phyloP scores from a whole-genome alignment of 2,113 vertebrate species.

The Atlantisia rogersi region DNA sequence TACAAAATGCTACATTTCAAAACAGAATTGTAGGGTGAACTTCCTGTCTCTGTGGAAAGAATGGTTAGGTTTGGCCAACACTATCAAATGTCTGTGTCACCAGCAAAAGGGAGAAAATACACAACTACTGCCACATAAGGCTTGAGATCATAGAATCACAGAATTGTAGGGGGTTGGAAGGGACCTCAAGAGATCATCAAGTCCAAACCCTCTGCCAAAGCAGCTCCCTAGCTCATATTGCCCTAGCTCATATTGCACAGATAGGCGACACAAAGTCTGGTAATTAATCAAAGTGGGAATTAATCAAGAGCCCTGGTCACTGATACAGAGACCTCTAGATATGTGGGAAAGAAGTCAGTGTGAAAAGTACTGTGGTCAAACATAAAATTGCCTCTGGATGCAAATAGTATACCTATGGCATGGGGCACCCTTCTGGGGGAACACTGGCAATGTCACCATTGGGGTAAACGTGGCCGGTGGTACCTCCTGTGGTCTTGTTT shows the following conservation, averaged over 20 bases:
- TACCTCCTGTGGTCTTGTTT: background rate
- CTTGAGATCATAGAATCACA: background rate
- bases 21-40: background rate
- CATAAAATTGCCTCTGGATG: background rate
- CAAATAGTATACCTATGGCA: background rate
- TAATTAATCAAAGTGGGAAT: background rate
- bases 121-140: background rate
- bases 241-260: too few relatives aligned
- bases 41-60: background rate
- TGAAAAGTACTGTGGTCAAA: background rate
- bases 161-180: too few relatives aligned
- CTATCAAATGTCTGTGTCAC: accelerated
- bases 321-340: background rate
- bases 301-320: background rate
- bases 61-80: background rate
- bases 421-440: background rate
- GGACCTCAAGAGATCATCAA: too few relatives aligned
- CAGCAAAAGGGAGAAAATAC: background rate
- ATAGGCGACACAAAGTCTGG: background rate
- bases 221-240: too few relatives aligned
- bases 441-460: background rate
- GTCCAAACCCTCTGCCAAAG: too few relatives aligned
- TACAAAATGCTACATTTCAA: background rate
- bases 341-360: background rate
- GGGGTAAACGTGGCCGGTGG: background rate